A percentile compares a stretch with the other conserved stretches of the same genome.
Evolutionary conservation across 2,797 vertebrate species (phyloP).

Genomic region (Chelon auratus): DNA sequence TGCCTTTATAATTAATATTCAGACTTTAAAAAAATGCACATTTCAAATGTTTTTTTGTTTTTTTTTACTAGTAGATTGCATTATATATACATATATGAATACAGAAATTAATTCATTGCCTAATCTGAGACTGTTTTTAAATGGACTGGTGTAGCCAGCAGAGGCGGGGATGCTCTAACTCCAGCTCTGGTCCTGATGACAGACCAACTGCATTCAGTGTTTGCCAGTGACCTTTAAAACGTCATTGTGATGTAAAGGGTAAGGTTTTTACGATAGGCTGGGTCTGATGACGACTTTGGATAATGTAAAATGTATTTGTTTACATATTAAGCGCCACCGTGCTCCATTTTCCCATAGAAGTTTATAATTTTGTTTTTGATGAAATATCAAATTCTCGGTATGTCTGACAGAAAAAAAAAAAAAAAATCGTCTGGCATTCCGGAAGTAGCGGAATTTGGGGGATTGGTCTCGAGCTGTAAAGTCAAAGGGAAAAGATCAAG

Average conservation of each 20-base stretch:
- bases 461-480: slow-evolving; percentile 57
- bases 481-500: not conserved
- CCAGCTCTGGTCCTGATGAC: slow-evolving; percentile 68
- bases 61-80: too few species aligned
- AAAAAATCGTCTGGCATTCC: slow-evolving; percentile 33
- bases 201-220: slow-evolving; percentile 53
- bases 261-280: slow-evolving; percentile 16
- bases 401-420: not conserved
- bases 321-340: not conserved
- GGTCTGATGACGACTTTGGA: slow-evolving; percentile 8
- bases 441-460: slow-evolving; percentile 71
- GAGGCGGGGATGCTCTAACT: slow-evolving; percentile 49
- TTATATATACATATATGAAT: too few species aligned
- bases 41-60: not conserved
- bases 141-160: not conserved
- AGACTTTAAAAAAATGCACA: not conserved
- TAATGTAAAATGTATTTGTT: not conserved
- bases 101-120: too few species aligned
- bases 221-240: slow-evolving; percentile 66
- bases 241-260: slow-evolving; percentile 62
- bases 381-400: slow-evolving; percentile 7
- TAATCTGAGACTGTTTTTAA: not conserved
- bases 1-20: not conserved
- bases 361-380: not conserved
- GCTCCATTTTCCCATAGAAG: not conserved